Evolutionary conservation across 2,113 vertebrate genomes (phyloP), one percentile per base, ranked within the genome.

Genomic region (Hydrochoerus hydrochaeris): DNA sequence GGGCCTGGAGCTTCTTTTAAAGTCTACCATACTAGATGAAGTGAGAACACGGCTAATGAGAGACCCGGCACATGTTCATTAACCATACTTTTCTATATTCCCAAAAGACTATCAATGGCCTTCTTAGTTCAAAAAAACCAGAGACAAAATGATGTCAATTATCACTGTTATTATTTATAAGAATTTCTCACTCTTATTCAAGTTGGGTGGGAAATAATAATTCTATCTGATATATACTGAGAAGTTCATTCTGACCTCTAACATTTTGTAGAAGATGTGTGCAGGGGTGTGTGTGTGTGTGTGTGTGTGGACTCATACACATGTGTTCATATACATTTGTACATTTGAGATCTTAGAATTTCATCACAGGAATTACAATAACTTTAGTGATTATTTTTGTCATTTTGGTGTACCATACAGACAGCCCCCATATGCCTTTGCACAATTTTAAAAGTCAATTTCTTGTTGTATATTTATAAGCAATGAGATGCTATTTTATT

Each of bases 281-380:
- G 5, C 49, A 6, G 49, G 2, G 49, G 32, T n/a, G 19, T 87
- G 3, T 44, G 44, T 28, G 1, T 12, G 22, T 41, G 71, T 14
- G 7, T 17, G 14, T 26, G 9, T 32, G 7, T 13, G 13, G 44
- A 0, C 14, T 12, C 30, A 19, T 20, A 1, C 28, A 7, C 19
- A 8, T 9, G 10, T 49, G 13, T 93, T 65, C 60, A 3, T 62
- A 20, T 30, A 67, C 1, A 49, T 78, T 49, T 88, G 32, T 35
- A 58, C 3, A 77, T 58, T 60, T 41, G 20, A 62, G 22, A 3
- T 12, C 35, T 63, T 78, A 78, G 5, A 28, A 17, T 20, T 62
- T 52, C 12, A 78, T 54, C 11, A 22, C 22, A 52, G 32, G 19
- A 88, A 41, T 67, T 65, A 65, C 46, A n/a, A 69, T 35, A 38